Base-by-base conservation (phyloP, 2,888 invertebrate genomes). In the Leucophora obtusa region DNA sequence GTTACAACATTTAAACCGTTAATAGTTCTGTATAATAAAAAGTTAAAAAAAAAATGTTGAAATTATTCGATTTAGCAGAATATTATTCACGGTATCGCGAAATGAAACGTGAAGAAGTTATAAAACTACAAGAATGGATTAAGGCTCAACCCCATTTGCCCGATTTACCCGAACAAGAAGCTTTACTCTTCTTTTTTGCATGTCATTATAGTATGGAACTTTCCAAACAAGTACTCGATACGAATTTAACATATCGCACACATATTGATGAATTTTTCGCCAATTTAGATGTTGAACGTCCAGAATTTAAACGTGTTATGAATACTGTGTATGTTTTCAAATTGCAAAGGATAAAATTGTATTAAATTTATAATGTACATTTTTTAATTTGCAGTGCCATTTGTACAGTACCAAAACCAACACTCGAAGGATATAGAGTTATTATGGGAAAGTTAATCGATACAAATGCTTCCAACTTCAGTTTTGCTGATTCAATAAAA, bases 181-280 rank as follows among this genome's bases (percentile, higher is more conserved):
- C n/a, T n/a, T n/a, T n/a, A n/a, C n/a, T n/a, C n/a, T n/a, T n/a
- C n/a, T n/a, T 93, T n/a, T 93, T 95, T 87, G 94, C 94, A 86
- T 94, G 95, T 88, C 91, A 92, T 74, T 93, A 92, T 84, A 93
- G 94, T 82, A 91, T 94, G 66, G 95, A 94, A 83, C 91, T 93
- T 15, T 92, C 95, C 0, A 95, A 95, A 87, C 91, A 91, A 60
- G 93, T 94, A 9, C 91, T 95, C 43, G 95, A 96, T 84, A 92
- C 92, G 0, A 93, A 93, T 88, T 93, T 92, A 84, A 95, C 95
- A 0, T 91, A 94, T 6, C 92, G 93, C n/a, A n/a, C n/a, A n/a
- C n/a, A n/a, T n/a, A n/a, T n/a, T n/a, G n/a, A n/a, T n/a, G n/a
- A n/a, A n/a, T 84, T 94, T 85, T 95, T 95, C 86, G 90, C 91